These are phyloP conservation scores for Tricholauxania praeusta DNA, from an alignment of 2,888 invertebrate species.

Conservation along the genomic window DNA sequence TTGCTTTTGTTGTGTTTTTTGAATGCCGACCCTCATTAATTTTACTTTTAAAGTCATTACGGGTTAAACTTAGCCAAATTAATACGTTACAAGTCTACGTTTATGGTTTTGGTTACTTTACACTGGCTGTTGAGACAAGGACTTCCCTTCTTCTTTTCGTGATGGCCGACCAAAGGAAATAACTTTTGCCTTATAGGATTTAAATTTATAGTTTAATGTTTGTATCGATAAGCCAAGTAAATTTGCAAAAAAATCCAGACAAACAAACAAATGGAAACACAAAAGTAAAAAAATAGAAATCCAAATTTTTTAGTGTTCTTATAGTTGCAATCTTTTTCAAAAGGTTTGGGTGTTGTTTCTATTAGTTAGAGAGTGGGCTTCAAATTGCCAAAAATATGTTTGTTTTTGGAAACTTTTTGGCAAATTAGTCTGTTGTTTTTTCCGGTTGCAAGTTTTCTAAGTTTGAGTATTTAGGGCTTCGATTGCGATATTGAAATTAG, in stretches of 20 bases:
- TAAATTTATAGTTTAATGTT: conserved; percentile 62
- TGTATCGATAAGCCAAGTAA: conserved; percentile 57
- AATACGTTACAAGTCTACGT: conserved; percentile 62
- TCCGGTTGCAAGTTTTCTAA: conserved; percentile 14
- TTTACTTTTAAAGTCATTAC: conserved; percentile 69
- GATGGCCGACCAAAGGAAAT: conserved; percentile 41
- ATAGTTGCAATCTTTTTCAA: conserved; percentile 27
- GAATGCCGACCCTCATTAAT: conserved; percentile 67
- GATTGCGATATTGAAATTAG: conserved; percentile 28
- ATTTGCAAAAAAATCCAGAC: background rate
- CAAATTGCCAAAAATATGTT: conserved; percentile 37
- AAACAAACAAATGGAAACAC: background rate
- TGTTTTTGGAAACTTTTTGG: conserved; percentile 35
- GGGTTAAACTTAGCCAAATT: conserved; percentile 68
- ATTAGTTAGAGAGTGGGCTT: conserved; percentile 7
- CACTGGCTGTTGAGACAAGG: background rate
- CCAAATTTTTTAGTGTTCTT: conserved; percentile 54
- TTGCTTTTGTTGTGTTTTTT: conserved; percentile 21
- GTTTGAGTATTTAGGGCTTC: background rate
- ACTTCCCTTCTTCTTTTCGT: background rate
- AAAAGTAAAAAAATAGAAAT: background rate
- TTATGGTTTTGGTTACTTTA: conserved; percentile 37
- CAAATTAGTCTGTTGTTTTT: conserved; percentile 40
- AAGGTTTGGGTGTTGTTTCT: conserved; percentile 36
- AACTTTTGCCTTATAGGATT: conserved; percentile 37